Conservation (phyloP, 37 sponge, comb jelly and placozoan genomes). For the Diacarnus erythraeanus region DNA sequence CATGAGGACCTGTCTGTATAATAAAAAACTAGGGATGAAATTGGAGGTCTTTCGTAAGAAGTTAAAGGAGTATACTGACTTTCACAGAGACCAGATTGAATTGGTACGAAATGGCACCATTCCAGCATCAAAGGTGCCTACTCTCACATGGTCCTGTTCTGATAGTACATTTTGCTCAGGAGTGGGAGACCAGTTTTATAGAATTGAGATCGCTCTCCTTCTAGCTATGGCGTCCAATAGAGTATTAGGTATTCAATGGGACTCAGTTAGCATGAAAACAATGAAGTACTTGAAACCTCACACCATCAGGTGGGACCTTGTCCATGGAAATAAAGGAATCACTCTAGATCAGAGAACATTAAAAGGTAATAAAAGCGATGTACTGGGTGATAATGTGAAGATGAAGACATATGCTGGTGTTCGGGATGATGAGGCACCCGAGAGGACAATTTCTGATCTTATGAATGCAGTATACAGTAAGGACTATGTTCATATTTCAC, state of each 20-base stretch:
- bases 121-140: neutral
- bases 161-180: neutral
- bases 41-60: neutral
- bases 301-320: neutral
- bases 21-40: too few species aligned
- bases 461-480: neutral
- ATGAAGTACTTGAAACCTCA: neutral
- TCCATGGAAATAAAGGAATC: neutral
- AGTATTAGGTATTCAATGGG: neutral
- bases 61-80: neutral
- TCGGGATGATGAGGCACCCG: too few species aligned
- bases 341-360: neutral
- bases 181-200: neutral
- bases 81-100: neutral
- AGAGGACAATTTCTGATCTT: neutral
- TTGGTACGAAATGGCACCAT: neutral
- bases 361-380: too few species aligned
- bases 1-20: too few species aligned
- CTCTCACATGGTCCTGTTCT: neutral
- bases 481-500: neutral
- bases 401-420: too few species aligned
- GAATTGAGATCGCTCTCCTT: neutral
- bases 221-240: neutral
- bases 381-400: too few species aligned
- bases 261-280: neutral